A percentile compares a stretch with the other conserved stretches of the same genome.
These are phyloP conservation scores for Agrilus mali DNA, from an alignment of 2,888 invertebrate genomes.

Conservation along the genomic window DNA sequence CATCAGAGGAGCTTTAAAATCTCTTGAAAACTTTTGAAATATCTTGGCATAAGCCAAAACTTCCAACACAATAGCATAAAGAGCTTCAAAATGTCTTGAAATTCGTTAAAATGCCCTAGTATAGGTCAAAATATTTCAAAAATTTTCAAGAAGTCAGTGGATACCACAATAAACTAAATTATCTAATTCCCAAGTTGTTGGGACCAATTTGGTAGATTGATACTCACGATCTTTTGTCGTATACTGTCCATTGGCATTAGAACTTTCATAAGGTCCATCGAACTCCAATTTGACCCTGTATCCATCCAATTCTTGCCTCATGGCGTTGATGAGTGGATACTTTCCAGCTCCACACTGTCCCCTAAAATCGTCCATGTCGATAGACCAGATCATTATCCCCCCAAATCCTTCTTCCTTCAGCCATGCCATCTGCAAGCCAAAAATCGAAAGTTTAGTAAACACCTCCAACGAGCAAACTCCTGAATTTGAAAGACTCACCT, in stretches of 20 bases:
- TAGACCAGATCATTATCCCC: constrained; percentile 94
- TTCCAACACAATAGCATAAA: neutral
- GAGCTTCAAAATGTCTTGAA: neutral
- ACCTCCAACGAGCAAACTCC: neutral
- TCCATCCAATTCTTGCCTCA: constrained; percentile 71
- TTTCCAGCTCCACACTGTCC: constrained; percentile 84
- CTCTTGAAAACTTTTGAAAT: neutral
- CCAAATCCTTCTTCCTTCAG: constrained; percentile 87
- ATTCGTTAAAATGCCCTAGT: neutral
- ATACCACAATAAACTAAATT: too few species aligned
- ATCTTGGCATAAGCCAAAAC: too few species aligned
- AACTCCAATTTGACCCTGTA: constrained; percentile 74
- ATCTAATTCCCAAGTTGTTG: too few species aligned
- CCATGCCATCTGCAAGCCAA: constrained; percentile 67
- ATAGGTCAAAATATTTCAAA: neutral
- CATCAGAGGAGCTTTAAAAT: neutral
- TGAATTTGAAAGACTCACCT: constrained; percentile 42
- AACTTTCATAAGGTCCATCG: constrained; percentile 76
- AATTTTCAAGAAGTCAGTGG: too few species aligned
- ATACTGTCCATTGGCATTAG: constrained; percentile 58
- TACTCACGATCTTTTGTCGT: constrained; percentile 82
- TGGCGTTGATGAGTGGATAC: constrained; percentile 77
- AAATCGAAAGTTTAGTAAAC: neutral
- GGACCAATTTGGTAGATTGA: too few species aligned
- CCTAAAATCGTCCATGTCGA: constrained; percentile 92